A percentile compares a stretch with the other conserved stretches of the same genome.
These are phyloP conservation scores for Drosophila bipectinata DNA, from an alignment of 1,140 invertebrate species.

Conservation along the genomic window DNA sequence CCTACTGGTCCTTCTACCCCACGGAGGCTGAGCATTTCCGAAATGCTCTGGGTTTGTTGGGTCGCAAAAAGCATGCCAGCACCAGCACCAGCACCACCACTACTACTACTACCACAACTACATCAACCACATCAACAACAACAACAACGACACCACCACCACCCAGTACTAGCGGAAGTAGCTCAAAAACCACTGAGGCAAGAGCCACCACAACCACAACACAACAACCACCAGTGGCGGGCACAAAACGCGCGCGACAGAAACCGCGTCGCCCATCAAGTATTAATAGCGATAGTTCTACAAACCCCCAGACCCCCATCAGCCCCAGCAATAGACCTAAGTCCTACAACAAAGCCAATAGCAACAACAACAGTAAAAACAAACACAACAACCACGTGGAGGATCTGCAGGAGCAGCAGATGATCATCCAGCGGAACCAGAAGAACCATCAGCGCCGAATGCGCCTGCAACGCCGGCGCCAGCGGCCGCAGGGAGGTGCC, in stretches of 20 bases:
- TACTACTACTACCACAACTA: conserved; percentile 37
- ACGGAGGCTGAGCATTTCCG: conserved; percentile 47
- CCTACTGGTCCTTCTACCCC: conserved; percentile 59
- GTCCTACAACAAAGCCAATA: conserved; percentile 55
- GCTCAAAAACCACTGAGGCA: conserved; percentile 33
- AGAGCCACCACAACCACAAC: conserved; percentile 46
- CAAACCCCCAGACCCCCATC: conserved; percentile 28
- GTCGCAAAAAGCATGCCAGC: neutral
- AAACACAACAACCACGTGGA: conserved; percentile 12
- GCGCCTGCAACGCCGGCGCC: conserved; percentile 22
- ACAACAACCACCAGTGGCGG: conserved; percentile 51
- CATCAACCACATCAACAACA: conserved; percentile 33
- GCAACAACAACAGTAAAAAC: conserved; percentile 40
- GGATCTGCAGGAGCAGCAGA: conserved; percentile 39
- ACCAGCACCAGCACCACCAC: conserved; percentile 20
- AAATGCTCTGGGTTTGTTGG: conserved; percentile 4
- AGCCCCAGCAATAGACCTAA: conserved; percentile 64
- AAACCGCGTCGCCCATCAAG: conserved; percentile 60
- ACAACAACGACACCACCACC: conserved; percentile 29
- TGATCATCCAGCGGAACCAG: conserved; percentile 35
- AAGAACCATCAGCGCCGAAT: conserved; percentile 21
- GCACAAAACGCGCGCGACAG: conserved; percentile 48
- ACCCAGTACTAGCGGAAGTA: conserved; percentile 41
- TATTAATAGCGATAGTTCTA: conserved; percentile 79
- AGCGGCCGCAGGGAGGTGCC: conserved; percentile 15